Percentiles rank a stretch among this genome's conserved stretches.
Conservation (phyloP, 2,888 invertebrate genomes). For the Andrena trimmerana region DNA sequence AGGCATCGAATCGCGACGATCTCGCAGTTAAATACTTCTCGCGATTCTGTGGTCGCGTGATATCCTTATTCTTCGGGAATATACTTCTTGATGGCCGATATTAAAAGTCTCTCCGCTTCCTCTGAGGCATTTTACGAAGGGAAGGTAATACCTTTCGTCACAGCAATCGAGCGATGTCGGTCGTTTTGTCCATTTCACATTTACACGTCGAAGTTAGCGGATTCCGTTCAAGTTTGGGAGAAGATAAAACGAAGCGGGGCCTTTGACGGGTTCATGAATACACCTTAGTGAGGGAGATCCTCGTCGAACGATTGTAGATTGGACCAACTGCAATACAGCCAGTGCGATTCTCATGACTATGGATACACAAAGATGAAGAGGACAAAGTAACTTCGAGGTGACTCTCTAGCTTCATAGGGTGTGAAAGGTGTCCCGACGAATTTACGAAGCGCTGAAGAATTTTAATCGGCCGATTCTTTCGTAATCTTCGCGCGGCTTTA, state of each 20-base stretch:
- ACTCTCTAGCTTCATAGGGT: conserved; percentile 1
- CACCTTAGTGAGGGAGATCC: conserved; percentile 26
- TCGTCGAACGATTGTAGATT: conserved; percentile 24
- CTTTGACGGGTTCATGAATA: conserved; percentile 50
- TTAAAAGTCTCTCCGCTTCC: not conserved
- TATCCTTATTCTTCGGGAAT: not conserved
- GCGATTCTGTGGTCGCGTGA: not conserved
- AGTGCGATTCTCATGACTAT: conserved; percentile 42
- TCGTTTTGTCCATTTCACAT: not conserved
- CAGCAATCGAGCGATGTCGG: not conserved
- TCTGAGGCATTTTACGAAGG: not conserved
- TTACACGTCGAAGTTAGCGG: conserved; percentile 1
- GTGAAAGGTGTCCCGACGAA: conserved; percentile 41
- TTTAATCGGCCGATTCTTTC: conserved; percentile 55
- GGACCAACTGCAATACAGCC: conserved; percentile 5
- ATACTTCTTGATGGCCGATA: not conserved
- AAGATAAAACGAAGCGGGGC: conserved; percentile 30
- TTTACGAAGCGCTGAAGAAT: conserved; percentile 54
- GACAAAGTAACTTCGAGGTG: conserved; percentile 31
- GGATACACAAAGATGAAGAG: conserved; percentile 13
- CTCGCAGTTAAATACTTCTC: not conserved
- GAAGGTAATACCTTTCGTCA: not conserved
- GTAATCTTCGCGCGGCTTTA: conserved; percentile 49
- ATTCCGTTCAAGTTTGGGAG: not conserved
- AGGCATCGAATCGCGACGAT: not conserved